Evolutionary conservation across 2,797 vertebrate species (phyloP), one percentile per base, ranked within the genome.

Genomic region (Tenualosa ilisha): DNA sequence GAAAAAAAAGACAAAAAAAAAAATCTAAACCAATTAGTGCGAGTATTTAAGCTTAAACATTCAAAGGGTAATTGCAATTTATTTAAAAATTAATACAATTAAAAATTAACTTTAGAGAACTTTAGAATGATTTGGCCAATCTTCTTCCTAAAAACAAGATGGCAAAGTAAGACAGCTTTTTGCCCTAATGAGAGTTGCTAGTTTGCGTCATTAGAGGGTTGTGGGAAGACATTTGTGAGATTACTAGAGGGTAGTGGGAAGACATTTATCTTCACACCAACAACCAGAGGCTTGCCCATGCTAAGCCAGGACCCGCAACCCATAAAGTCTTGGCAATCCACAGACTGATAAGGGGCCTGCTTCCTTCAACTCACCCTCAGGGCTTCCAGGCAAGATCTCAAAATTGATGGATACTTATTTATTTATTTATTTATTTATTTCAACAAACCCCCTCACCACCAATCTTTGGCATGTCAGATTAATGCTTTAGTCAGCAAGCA

Each of bases 241-340:
- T 31, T 31, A 31, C 31, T 31, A 72, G 83, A 89, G 86, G 84
- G 87, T 88, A 54, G 13, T 13, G 87, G 83, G 87, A 61, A 88
- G 92, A 92, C 89, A 88, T 92, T 92, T 92, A 94, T 92, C 90
- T 90, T 86, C 72, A 43, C 86, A 87, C 89, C 91, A 89, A 92
- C 93, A 89, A 92, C 92, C 91, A 88, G 90, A 88, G 68, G 89
- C 82, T 90, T 94, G 93, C 89, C 92, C 88, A 87, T 85, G 84
- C 26, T 11, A 72, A 40, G 85, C 90, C 86, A 84, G 79, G 85
- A 90, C 61, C 86, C 68, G 88, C 53, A 87, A 86, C 91, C 92
- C 87, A 89, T 91, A 93, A 92, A 85, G 51, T 84, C 88, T 86
- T 86, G 40, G 84, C 81, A 85, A 82, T 85, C 87, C 40, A 40